Conservation (phyloP, 2,888 invertebrate species). For the Drosophila mayaguana region DNA sequence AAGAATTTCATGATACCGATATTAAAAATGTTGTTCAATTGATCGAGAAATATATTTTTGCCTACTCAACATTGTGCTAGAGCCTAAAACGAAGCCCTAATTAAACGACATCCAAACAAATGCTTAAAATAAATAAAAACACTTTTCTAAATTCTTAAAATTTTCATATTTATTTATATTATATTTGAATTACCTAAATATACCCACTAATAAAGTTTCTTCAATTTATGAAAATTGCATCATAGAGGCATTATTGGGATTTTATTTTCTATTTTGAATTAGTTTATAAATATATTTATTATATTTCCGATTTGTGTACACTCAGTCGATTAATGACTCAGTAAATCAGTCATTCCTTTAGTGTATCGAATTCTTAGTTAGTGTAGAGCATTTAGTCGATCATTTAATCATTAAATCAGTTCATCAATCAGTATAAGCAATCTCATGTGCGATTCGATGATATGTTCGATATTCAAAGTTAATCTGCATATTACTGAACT, state of each 20-base stretch:
- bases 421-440: not conserved
- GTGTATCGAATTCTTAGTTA: too few species aligned
- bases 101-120: slow-evolving; percentile 34
- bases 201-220: not conserved
- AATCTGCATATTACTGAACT: slow-evolving; percentile 12
- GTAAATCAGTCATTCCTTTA: too few species aligned
- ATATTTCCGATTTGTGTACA: not conserved
- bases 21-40: not conserved
- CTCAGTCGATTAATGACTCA: not conserved
- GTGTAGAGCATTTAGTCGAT: too few species aligned
- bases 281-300: too few species aligned
- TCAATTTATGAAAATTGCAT: too few species aligned
- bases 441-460: not conserved
- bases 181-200: not conserved
- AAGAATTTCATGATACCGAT: not conserved
- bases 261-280: too few species aligned
- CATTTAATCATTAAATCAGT: not conserved
- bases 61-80: slow-evolving; percentile 6
- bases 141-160: slow-evolving; percentile 25
- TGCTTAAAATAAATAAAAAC: slow-evolving; percentile 58
- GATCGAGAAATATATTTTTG: not conserved
- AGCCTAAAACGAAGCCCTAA: slow-evolving; percentile 20
- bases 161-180: not conserved
- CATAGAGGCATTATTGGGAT: too few species aligned
- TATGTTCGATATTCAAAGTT: slow-evolving; percentile 6